Evolutionary conservation across 2,797 vertebrate species (phyloP), one percentile per base, ranked within the genome.

Genomic region (Cyprinodon diabolis): DNA sequence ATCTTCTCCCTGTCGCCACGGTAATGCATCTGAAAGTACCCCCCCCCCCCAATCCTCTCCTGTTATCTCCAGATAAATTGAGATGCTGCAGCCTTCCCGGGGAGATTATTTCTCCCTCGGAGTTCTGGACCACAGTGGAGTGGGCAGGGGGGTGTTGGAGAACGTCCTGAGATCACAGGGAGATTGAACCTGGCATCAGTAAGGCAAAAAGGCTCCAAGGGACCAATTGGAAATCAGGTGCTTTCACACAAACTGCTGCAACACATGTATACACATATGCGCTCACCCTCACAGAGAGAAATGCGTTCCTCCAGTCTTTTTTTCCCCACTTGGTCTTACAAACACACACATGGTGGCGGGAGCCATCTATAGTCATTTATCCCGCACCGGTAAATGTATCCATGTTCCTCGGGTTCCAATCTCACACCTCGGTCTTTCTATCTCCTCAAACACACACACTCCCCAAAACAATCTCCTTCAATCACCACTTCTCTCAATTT

Each of bases 131-230:
- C 74, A 77, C 69, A 81, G 85, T 54, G 52, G 75, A 76, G 79
- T n/a, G 23, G 58, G 60, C 77, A 14, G 52, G 70, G 30, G 66
- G 80, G 75, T 83, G 84, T 68, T 77, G 58, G 72, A 76, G 79
- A 82, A 86, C 85, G 85, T 90, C 85, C 84, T 51, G 83, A 91
- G 86, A 94, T 93, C 86, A 78, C 79, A 83, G 82, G 84, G 76
- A 93, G 93, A 95, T 93, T 92, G 92, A 93, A 93, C 87, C 89
- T 90, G 89, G 91, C 91, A 91, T 90, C 89, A 92, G 81, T 85
- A 84, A 84, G 88, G 81, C 89, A 87, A 91, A 65, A 83, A 88
- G 88, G 91, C 87, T 90, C 86, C 83, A 67, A 84, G 87, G 85
- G 81, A 83, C 70, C 81, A 84, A 92, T 88, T 91, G 91, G 84